Base-by-base conservation (phyloP, 2,888 invertebrate species). In the Lepidochrysops patricia region DNA sequence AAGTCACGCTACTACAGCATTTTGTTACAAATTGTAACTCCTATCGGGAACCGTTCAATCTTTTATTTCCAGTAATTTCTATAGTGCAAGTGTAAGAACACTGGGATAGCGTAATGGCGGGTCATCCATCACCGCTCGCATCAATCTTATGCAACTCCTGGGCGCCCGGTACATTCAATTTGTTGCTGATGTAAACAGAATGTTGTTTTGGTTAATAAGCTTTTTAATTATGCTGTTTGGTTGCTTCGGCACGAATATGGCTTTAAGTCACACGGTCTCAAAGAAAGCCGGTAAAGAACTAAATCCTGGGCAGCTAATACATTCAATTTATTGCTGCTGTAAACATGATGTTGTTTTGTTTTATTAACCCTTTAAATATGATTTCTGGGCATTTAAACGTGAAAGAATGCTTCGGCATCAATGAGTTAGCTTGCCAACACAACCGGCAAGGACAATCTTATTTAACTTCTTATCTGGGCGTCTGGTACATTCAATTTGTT, bases 71-170 rank as follows among this genome's bases (percentile, higher is more conserved):
- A 23, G 43, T 43, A 43, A 43, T 43, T 43, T 43, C 43, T 43
- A 43, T 43, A 43, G 43, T 43, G 43, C 19, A 7, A 23, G 43
- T 43, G 43, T 23, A 23, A 43, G 43, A 43, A 43, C 43, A 43
- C 19, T 23, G 43, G 43, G 23, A 19, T 19, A 50, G 62, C 58
- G 58, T 63, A 61, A 64, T 58, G 60, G 62, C 61, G 62, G 63
- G 73, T 75, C 77, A 80, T 82, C 79, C 63, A 70, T 70, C 70
- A 70, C 80, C 29, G 67, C 65, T 66, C 70, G 72, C 84, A 84
- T 84, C 84, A 84, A 84, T 84, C 84, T 84, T 82, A 73, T 74
- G 75, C 76, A 72, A 70, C 77, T 74, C 76, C 70, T 81, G 74
- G 75, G 79, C 75, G 66, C 75, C 77, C 77, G 65, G 79, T 82